These are phyloP conservation scores for Sycophila sp. DNA, from an alignment of 1,140 invertebrate species.

Conservation along the genomic window DNA sequence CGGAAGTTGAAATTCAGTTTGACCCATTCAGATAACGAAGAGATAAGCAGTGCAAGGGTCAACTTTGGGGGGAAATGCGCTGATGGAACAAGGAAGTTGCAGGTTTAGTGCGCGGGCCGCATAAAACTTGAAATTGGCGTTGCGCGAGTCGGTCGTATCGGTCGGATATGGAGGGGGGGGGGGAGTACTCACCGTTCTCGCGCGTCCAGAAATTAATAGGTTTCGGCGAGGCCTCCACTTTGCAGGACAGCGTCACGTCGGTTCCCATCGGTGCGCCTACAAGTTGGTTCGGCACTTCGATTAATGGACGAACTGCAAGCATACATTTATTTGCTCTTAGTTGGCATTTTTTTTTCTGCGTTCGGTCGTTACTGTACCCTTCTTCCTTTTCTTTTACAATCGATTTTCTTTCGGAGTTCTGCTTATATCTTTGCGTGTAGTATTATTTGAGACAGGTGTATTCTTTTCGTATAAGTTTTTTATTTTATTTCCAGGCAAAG, in stretches of 20 bases:
- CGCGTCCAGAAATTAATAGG: slow-evolving; percentile 90
- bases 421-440: too few species aligned
- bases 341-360: neutral
- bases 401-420: too few species aligned
- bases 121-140: slow-evolving; percentile 31
- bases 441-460: too few species aligned
- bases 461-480: too few species aligned
- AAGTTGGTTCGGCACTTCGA: slow-evolving; percentile 85
- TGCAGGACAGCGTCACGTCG: slow-evolving; percentile 86
- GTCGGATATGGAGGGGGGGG: too few species aligned
- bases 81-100: slow-evolving; percentile 15
- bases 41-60: slow-evolving; percentile 12
- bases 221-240: slow-evolving; percentile 86
- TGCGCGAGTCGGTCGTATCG: neutral
- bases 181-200: slow-evolving; percentile 79
- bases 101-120: slow-evolving; percentile 2
- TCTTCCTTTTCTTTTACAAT: too few species aligned
- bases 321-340: too few species aligned
- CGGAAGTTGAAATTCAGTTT: slow-evolving; percentile 21
- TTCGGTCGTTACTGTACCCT: neutral
- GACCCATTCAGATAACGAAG: neutral
- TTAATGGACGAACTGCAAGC: slow-evolving; percentile 81
- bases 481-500: too few species aligned
- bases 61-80: slow-evolving; percentile 15
- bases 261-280: slow-evolving; percentile 82